phyloP scores from a whole-genome alignment of 2,797 vertebrate species.

The Poecilia gillii region DNA sequence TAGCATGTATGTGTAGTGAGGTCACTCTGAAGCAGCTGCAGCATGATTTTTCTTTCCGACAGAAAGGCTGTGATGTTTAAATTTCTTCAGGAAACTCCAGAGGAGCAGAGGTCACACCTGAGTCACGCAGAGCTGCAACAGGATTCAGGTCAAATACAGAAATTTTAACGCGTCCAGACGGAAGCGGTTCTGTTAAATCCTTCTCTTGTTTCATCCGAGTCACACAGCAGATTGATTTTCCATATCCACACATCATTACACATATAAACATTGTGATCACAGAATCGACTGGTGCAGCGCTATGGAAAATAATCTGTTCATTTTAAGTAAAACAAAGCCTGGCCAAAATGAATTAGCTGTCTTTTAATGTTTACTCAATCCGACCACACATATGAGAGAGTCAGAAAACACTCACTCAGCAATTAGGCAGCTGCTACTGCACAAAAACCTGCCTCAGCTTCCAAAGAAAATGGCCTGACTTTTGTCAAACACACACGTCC shows the following conservation, averaged over 20 bases:
- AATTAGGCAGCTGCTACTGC: constrained; percentile 58
- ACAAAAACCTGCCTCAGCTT: constrained; percentile 21
- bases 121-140: constrained; percentile 4
- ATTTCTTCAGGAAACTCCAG: constrained; percentile 19
- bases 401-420: constrained; percentile 47
- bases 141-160: not conserved
- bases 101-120: constrained; percentile 18
- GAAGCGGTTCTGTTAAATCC: constrained; percentile 18
- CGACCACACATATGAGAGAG: constrained; percentile 22
- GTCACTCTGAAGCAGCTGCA: constrained; percentile 61
- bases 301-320: constrained; percentile 56
- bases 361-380: constrained; percentile 40
- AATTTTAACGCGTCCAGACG: constrained; percentile 2
- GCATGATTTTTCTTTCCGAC: constrained; percentile 21
- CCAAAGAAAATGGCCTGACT: constrained; percentile 31
- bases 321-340: constrained; percentile 59
- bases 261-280: constrained; percentile 42
- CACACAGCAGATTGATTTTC: constrained; percentile 10
- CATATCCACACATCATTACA: constrained; percentile 24
- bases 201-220: constrained; percentile 8
- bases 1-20: constrained; percentile 46
- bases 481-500: constrained; percentile 17
- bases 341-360: constrained; percentile 45
- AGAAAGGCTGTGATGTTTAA: constrained; percentile 24
- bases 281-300: not conserved